Base-by-base conservation (phyloP, 92 coral and sea anemone genomes). In the Parazoanthus atlanticus region DNA sequence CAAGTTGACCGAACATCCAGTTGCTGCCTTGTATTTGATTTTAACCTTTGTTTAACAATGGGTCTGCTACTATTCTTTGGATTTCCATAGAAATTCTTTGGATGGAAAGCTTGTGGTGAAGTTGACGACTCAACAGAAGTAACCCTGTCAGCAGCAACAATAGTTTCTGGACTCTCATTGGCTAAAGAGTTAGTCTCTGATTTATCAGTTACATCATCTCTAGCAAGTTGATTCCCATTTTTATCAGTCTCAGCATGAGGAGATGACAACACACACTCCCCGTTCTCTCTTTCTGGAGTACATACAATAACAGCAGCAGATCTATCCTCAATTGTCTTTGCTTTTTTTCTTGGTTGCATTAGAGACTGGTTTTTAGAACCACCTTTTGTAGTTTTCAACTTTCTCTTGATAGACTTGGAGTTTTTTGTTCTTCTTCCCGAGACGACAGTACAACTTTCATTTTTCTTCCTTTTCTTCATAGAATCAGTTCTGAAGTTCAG, bases 1-100 rank as follows among this genome's bases (percentile, higher is more conserved):
- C 89, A 86, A 52, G 82, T 56, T 30, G 97, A 94, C 72, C 88
- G 93, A 56, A 52, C 76, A 23, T 93, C 95, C 17, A 58, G 6
- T 1, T 28, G 40, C 15, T 30, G 15, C 49, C 26, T 10, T 54
- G 23, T 58, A 61, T 34, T 81, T 13, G 28, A 56, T 30, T 52
- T 29, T 25, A 32, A 11, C 30, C 52, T 81, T 58, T 81, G 66
- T 65, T 34, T 61, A 32, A 56, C 31, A 8, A 5, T 7, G 38
- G 31, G 73, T 16, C 30, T 7, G 29, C 3, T 54, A 33, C 8
- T 58, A 31, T 23, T 81, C 49, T 58, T 81, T 81, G 85, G 56
- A 33, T 11, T 11, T n/a, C 85, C 73, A 81, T 81, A 81, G 58
- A 81, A 81, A 23, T 56, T 81, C 28, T 61, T 81, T 1, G 85